These are phyloP conservation scores for Marmota monax DNA, from an alignment of 2,113 vertebrate species.

Conservation along the genomic window DNA sequence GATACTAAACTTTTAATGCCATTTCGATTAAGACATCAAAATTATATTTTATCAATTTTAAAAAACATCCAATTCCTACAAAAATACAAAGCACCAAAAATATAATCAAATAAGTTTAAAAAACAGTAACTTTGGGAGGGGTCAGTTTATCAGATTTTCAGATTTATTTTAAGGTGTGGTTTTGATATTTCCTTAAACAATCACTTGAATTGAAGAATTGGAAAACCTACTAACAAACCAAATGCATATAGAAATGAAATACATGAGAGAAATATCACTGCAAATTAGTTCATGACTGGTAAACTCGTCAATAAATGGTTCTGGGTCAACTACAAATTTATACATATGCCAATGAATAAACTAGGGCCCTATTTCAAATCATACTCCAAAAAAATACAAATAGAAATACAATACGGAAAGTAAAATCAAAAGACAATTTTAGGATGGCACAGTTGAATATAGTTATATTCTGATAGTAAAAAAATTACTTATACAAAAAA, in stretches of 20 bases:
- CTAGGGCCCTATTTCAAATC: neutral
- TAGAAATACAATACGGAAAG: neutral
- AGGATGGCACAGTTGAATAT: neutral
- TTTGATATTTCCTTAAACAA: neutral
- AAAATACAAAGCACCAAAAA: neutral
- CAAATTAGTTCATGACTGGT: neutral
- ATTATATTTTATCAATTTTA: neutral
- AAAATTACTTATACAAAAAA: neutral
- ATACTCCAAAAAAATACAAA: neutral
- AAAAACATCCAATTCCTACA: neutral
- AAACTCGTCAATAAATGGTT: neutral
- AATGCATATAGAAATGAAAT: neutral
- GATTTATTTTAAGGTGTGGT: neutral
- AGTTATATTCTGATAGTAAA: neutral
- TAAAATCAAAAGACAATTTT: neutral
- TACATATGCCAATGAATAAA: neutral
- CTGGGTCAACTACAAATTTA: neutral
- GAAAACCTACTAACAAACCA: neutral
- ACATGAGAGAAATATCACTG: neutral
- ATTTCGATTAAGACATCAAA: neutral
- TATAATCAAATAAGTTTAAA: neutral
- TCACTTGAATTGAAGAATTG: neutral
- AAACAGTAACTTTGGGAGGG: neutral
- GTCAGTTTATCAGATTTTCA: neutral
- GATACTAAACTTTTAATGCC: no score